These are phyloP conservation scores for Bellardia bayeri DNA, from an alignment of 2,888 invertebrate species.

Conservation along the genomic window DNA sequence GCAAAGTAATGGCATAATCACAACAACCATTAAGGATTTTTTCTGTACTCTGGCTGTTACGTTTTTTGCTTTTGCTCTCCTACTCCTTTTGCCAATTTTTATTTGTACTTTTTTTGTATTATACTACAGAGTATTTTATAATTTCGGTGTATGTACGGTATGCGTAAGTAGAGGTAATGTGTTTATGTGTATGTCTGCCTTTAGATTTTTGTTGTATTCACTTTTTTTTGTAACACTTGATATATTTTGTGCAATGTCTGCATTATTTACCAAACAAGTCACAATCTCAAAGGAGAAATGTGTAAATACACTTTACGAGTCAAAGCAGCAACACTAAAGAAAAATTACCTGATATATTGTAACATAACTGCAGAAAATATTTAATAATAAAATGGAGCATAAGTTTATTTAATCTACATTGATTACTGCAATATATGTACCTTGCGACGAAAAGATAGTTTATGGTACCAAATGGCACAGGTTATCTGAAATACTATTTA, in stretches of 20 bases:
- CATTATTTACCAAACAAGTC: conserved; percentile 70
- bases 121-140: conserved; percentile 8
- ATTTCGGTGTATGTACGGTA: conserved; percentile 4
- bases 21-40: conserved; percentile 63
- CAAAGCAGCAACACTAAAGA: conserved; percentile 7
- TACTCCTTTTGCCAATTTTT: conserved; percentile 17
- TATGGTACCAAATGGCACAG: too few relatives aligned
- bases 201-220: neutral
- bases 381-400: neutral
- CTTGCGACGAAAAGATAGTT: too few relatives aligned
- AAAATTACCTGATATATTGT: neutral
- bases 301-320: conserved; percentile 39
- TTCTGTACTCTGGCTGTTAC: neutral
- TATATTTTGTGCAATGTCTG: conserved; percentile 69
- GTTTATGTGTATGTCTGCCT: neutral
- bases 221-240: conserved; percentile 21
- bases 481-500: too few relatives aligned
- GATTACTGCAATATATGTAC: too few relatives aligned
- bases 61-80: neutral
- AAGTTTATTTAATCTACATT: too few relatives aligned
- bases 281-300: conserved; percentile 55
- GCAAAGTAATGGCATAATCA: conserved; percentile 57
- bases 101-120: neutral
- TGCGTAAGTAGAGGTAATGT: neutral
- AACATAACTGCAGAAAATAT: neutral